A percentile compares a stretch with the other conserved stretches of the same genome.
phyloP scores from a whole-genome alignment of 2,888 invertebrate genomes.

The Aphidius colemani region DNA sequence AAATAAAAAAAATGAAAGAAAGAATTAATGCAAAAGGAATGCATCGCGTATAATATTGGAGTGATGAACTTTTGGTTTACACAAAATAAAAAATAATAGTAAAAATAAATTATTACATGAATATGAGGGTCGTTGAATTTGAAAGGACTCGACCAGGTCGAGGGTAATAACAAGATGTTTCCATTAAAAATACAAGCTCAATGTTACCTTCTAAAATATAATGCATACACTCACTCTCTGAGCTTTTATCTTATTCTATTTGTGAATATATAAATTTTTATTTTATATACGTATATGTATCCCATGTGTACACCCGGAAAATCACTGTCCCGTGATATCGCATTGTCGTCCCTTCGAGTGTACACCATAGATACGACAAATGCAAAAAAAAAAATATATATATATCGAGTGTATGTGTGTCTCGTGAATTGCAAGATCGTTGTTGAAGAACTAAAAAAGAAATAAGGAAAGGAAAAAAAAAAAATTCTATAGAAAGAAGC shows the following conservation, averaged over 20 bases:
- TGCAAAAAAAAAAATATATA: constrained; percentile 2
- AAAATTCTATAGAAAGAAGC: background rate
- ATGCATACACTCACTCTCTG: too few species aligned
- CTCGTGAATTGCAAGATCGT: background rate
- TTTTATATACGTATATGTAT: background rate
- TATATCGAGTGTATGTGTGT: background rate
- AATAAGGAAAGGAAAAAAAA: background rate
- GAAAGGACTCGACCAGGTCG: constrained; percentile 18
- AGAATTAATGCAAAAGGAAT: too few species aligned
- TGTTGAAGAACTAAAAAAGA: background rate
- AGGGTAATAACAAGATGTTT: constrained; percentile 20
- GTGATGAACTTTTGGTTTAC: too few species aligned
- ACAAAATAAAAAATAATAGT: too few species aligned
- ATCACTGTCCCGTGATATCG: constrained; percentile 20
- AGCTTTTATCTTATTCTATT: constrained; percentile 8
- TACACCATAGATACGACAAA: constrained; percentile 5
- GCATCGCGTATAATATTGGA: too few species aligned
- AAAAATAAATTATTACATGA: too few species aligned
- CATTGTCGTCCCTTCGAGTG: constrained; percentile 22
- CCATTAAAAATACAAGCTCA: background rate
- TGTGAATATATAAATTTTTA: background rate
- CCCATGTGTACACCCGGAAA: background rate
- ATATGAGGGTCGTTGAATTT: constrained; percentile 13
- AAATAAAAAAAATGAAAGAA: too few species aligned
- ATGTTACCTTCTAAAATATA: background rate